Percentiles rank a stretch among this genome's conserved stretches.
Conservation (phyloP, 2,113 vertebrate species). For the Phasianus colchicus region DNA sequence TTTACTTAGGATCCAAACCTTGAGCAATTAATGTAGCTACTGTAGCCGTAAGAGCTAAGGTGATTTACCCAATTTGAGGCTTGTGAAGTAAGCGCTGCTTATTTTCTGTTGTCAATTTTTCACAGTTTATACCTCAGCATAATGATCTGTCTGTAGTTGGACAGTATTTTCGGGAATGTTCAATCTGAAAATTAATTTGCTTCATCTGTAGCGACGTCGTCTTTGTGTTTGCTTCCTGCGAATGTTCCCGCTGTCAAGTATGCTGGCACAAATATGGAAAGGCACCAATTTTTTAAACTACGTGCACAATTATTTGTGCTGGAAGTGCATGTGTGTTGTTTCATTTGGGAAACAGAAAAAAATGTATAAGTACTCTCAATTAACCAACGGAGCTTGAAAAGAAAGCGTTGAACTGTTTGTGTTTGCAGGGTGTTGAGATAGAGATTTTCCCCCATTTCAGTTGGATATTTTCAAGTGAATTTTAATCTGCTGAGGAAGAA, state of each 20-base stretch:
- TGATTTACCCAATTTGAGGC: constrained; percentile 44
- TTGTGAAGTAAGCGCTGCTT: constrained; percentile 7
- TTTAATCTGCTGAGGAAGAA: background rate
- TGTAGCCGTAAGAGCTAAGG: constrained; percentile 12
- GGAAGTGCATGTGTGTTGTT: background rate
- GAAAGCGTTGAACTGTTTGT: constrained; percentile 39
- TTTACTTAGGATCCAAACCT: constrained; percentile 52
- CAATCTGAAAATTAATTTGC: constrained; percentile 53
- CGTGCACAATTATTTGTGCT: background rate
- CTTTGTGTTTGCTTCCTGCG: constrained; percentile 50
- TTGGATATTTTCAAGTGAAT: constrained; percentile 12
- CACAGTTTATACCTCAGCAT: constrained; percentile 31
- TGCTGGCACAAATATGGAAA: constrained; percentile 10
- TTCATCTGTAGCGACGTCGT: constrained; percentile 19
- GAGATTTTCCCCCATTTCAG: background rate
- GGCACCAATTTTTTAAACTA: background rate
- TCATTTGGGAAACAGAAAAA: background rate
- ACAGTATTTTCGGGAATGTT: constrained; percentile 25
- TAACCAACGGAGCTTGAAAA: constrained; percentile 2
- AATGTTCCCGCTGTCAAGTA: constrained; percentile 29
- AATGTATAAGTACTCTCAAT: background rate
- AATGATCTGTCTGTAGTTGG: constrained; percentile 19
- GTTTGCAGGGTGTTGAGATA: background rate
- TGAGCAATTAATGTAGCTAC: constrained; percentile 42
- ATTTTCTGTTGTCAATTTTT: constrained; percentile 54